Percentiles rank a stretch among this genome's conserved stretches.
These are phyloP conservation scores for Cololabis saira DNA, from an alignment of 2,113 vertebrate species.

Conservation along the genomic window DNA sequence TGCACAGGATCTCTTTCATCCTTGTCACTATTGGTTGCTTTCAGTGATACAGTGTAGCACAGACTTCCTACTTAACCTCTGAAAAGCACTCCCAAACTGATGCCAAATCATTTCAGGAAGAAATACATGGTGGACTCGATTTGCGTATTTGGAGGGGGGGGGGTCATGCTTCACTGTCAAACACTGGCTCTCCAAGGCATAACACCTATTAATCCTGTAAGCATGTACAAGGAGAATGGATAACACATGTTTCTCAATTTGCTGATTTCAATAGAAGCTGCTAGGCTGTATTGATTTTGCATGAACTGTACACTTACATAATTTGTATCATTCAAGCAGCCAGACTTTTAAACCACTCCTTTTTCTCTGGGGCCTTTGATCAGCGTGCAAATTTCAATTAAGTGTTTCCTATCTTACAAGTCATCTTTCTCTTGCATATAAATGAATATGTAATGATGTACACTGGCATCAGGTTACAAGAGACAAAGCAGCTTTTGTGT, in stretches of 20 bases:
- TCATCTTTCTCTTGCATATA: neutral
- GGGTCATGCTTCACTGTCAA: constrained; percentile 75
- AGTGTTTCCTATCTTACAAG: neutral
- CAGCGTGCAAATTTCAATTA: constrained; percentile 11
- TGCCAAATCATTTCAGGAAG: constrained; percentile 71
- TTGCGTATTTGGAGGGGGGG: constrained; percentile 59
- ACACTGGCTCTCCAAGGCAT: constrained; percentile 54
- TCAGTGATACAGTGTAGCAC: constrained; percentile 68
- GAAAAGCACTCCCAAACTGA: constrained; percentile 61
- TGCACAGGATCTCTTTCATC: constrained; percentile 68
- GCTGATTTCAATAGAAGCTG: constrained; percentile 47
- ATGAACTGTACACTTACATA: constrained; percentile 32
- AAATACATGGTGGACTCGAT: constrained; percentile 65
- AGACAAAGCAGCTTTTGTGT: constrained; percentile 13
- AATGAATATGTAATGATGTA: constrained; percentile 23
- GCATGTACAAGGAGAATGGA: constrained; percentile 43
- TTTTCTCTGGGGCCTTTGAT: constrained; percentile 14
- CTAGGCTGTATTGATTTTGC: constrained; percentile 30
- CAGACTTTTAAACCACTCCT: constrained; percentile 4
- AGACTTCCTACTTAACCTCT: constrained; percentile 74
- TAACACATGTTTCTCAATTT: constrained; percentile 48
- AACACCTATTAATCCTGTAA: constrained; percentile 69
- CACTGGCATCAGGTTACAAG: neutral
- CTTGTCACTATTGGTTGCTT: constrained; percentile 68
- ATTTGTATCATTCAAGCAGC: constrained; percentile 49